Conservation (phyloP, 1,140 invertebrate genomes). For the Oedothorax gibbosus region DNA sequence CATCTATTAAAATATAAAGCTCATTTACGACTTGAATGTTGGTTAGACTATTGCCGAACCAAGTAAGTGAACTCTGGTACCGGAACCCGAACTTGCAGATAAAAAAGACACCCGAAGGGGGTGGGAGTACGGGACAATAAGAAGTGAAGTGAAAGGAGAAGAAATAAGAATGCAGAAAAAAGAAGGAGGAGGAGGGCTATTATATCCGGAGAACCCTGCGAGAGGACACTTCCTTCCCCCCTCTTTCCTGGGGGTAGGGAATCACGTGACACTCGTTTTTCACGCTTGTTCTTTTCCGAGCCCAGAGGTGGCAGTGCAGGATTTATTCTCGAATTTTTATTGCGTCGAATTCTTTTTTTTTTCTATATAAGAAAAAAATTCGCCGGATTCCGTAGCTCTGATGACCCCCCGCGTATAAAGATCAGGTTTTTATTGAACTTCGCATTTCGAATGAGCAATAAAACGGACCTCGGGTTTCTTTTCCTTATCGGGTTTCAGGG, state of each 20-base stretch:
- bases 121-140: not conserved
- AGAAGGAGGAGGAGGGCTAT: conserved; percentile 37
- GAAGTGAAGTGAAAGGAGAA: conserved; percentile 15
- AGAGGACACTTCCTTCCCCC: conserved; percentile 55
- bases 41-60: too few species aligned
- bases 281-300: conserved; percentile 54
- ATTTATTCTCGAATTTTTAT: conserved; percentile 55
- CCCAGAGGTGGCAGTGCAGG: conserved; percentile 28
- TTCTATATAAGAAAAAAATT: conserved; percentile 1
- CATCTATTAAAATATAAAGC: too few species aligned
- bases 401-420: conserved; percentile 22
- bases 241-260: conserved; percentile 28
- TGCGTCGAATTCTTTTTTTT: conserved; percentile 33
- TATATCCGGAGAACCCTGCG: conserved; percentile 49
- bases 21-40: too few species aligned
- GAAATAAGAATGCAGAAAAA: conserved; percentile 19
- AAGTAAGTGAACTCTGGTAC: conserved; percentile 17
- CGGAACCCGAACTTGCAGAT: conserved; percentile 54
- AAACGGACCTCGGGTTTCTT: conserved; percentile 43
- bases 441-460: conserved; percentile 57
- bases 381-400: conserved; percentile 26
- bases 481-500: conserved; percentile 50
- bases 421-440: conserved; percentile 59
- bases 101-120: conserved; percentile 22
- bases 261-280: conserved; percentile 58